Evolutionary conservation across 2,113 vertebrate species (phyloP), one percentile per base, ranked within the genome.

Genomic region (Thalassoma bifasciatum): DNA sequence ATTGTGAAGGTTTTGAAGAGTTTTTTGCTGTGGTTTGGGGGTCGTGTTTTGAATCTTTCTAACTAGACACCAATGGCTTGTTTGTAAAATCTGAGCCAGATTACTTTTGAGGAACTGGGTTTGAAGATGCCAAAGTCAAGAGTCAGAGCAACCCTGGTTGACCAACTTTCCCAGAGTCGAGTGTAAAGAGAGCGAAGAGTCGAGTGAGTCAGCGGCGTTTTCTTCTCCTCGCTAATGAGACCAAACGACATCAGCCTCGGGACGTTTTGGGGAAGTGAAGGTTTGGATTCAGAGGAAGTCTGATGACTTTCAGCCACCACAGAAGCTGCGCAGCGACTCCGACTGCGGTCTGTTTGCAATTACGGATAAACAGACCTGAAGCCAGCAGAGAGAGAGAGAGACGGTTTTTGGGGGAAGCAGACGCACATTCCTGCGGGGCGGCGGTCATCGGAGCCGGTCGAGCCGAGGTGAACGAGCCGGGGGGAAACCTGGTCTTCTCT

Each of bases 271-370:
- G 38, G 23, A 8, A 7, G n/a, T 1, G 26, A 36, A 21, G 23
- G 66, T 4, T 4, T 13, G 72, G 75, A 75, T 56, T 75, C 75
- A 73, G 61, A 58, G 64, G 71, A 56, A 72, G 57, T 19, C 51
- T 62, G 34, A 67, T 23, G 53, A 59, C 10, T 38, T 52, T 10
- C 16, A 52, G 52, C 40, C 42, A 8, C 0, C 68, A 65, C 53
- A 5, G 66, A 72, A 85, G 71, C 63, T 51, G 70, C 1, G 7
- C 17, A 74, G 34, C 9, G 60, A 56, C 72, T 53, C 40, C 0
- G 50, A 62, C 64, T 79, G 50, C 73, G 17, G 88, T 77, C 89
- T 90, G 89, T 30, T 84, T 86, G 70, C 60, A 82, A 90, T 90
- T 88, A 90, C 2, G 46, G 72, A 44, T 26, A 49, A 82, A 78